A percentile compares a stretch with the other conserved stretches of the same genome.
Evolutionary conservation across 2,888 invertebrate species (phyloP).

Genomic region (Thereva unica): DNA sequence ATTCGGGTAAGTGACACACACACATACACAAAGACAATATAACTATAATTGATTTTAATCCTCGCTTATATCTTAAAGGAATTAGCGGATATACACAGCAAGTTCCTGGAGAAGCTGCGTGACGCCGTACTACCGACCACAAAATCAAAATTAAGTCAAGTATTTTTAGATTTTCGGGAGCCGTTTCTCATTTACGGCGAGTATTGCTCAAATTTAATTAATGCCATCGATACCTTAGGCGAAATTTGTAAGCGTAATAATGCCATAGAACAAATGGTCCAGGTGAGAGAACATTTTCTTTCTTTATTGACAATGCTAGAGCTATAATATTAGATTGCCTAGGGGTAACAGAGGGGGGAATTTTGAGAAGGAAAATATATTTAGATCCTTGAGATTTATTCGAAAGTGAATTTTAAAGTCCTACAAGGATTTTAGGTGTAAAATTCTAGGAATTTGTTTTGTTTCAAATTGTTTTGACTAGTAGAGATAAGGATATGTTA

Average conservation of each 20-base stretch:
- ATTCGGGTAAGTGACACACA: conserved; percentile 71
- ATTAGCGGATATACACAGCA: conserved; percentile 82
- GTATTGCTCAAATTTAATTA: conserved; percentile 92
- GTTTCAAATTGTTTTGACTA: too few species aligned
- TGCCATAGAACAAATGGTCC: conserved; percentile 56
- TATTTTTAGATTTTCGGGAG: conserved; percentile 89
- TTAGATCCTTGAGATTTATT: too few species aligned
- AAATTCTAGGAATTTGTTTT: too few species aligned
- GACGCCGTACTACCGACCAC: conserved; percentile 69
- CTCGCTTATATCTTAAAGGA: conserved; percentile 63
- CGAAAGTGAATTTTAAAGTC: too few species aligned
- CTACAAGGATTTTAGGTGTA: too few species aligned
- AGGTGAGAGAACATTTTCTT: conserved; percentile 44
- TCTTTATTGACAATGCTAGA: too few species aligned
- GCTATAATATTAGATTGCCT: too few species aligned
- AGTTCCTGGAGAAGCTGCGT: conserved; percentile 78
- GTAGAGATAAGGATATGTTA: too few species aligned
- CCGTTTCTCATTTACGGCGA: conserved; percentile 91
- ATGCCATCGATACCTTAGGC: conserved; percentile 81
- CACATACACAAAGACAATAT: conserved; percentile 5
- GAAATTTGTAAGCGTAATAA: conserved; percentile 57
- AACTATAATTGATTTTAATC: background rate
- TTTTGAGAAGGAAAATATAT: too few species aligned
- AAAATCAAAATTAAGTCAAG: conserved; percentile 70
- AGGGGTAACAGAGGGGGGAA: too few species aligned